phyloP scores from a whole-genome alignment of 2,113 vertebrate genomes.

The Sitta europaea region DNA sequence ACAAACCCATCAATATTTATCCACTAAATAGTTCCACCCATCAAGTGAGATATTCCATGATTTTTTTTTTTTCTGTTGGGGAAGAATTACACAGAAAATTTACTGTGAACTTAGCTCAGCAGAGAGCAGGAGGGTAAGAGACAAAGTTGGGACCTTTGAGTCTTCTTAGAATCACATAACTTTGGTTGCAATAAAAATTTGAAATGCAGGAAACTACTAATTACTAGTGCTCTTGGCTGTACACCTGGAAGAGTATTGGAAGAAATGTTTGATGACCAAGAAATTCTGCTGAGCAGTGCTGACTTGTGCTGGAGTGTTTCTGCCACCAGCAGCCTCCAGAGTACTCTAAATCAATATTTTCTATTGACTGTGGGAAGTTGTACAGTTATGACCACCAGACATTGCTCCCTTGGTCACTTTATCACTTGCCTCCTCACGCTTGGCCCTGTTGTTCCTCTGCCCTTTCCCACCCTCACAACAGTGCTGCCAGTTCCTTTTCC shows the following conservation, averaged over 20 bases:
- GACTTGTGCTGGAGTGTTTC: neutral
- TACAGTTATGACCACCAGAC: neutral
- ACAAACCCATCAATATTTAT: fast-evolving
- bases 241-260: neutral
- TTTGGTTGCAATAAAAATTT: neutral
- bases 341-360: neutral
- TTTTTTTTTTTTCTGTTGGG: neutral
- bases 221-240: neutral
- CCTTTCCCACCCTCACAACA: neutral
- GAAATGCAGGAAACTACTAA: neutral
- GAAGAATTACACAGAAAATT: neutral
- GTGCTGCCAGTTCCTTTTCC: neutral
- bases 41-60: neutral
- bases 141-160: neutral
- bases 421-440: neutral
- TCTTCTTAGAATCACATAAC: neutral
- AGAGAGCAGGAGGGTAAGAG: neutral
- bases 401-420: neutral
- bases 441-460: neutral
- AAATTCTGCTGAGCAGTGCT: neutral
- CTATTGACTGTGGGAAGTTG: neutral
- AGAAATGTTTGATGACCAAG: neutral
- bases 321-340: neutral
- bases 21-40: neutral
- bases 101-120: neutral